A percentile compares a stretch with the other conserved stretches of the same genome.
These are phyloP conservation scores for Trochalopteron elliotii DNA, from an alignment of 2,113 vertebrate genomes.

Conservation along the genomic window DNA sequence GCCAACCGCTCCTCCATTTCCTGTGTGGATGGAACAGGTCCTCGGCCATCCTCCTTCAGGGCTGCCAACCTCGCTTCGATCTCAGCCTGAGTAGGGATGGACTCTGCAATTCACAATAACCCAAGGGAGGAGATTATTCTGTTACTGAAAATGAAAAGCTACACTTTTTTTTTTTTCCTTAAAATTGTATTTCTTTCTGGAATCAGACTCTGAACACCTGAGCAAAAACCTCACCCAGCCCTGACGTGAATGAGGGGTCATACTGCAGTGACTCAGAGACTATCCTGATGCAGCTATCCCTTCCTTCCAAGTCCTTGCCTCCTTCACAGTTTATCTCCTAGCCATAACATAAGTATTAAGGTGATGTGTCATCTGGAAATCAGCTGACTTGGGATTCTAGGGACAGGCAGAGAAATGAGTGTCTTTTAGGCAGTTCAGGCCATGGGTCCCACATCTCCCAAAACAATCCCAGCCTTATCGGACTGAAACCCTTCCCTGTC, in stretches of 20 bases:
- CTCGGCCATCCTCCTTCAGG: constrained; percentile 74
- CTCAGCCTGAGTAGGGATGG: constrained; percentile 85
- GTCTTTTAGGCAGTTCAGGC: background rate
- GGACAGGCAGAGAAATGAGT: background rate
- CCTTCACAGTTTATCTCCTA: background rate
- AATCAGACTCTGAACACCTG: background rate
- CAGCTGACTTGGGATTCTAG: background rate
- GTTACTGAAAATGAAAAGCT: background rate
- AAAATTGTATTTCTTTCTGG: background rate
- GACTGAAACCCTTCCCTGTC: background rate
- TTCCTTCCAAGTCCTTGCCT: background rate
- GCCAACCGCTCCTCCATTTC: constrained; percentile 91
- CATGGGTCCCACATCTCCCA: background rate
- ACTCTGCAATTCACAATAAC: constrained; percentile 73
- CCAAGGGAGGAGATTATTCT: background rate
- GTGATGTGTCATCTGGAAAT: background rate
- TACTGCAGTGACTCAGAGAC: background rate
- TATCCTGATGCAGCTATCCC: background rate
- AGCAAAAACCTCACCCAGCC: background rate
- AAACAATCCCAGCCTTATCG: background rate
- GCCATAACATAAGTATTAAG: background rate
- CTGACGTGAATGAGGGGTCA: background rate
- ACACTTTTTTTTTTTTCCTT: background rate
- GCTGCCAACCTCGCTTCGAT: constrained; percentile 89
- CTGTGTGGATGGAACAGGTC: constrained; percentile 77